Evolutionary conservation across 1,140 invertebrate species (phyloP).

Genomic region (Lasioglossum baleicum): DNA sequence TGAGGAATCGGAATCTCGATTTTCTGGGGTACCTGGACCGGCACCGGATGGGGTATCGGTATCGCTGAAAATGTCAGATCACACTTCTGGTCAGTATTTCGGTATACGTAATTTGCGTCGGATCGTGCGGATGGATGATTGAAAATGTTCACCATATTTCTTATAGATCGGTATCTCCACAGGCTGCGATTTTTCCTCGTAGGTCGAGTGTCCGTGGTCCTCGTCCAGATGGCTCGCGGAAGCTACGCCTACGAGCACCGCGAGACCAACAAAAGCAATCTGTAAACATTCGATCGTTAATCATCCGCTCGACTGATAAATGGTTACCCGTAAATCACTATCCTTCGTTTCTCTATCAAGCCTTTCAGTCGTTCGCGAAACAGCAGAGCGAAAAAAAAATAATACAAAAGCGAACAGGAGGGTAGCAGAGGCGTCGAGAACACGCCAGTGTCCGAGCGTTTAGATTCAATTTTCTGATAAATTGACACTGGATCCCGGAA

Average conservation of each 20-base stretch:
- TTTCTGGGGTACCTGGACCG: constrained; percentile 86
- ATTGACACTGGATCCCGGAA: background rate
- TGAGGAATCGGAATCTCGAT: constrained; percentile 87
- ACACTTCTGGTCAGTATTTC: background rate
- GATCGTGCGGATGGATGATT: too few species aligned
- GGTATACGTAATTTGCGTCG: too few species aligned
- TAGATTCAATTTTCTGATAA: constrained; percentile 1
- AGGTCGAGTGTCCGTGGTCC: constrained; percentile 65
- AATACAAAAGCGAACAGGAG: background rate
- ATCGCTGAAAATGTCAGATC: constrained; percentile 79
- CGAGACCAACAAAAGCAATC: constrained; percentile 62
- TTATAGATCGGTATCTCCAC: constrained; percentile 87
- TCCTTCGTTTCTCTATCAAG: background rate
- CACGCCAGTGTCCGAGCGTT: background rate
- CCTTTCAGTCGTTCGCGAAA: background rate
- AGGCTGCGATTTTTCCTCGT: constrained; percentile 81
- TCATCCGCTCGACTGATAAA: background rate
- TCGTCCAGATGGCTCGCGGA: constrained; percentile 62
- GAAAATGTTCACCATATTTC: constrained; percentile 80
- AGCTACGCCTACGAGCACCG: constrained; percentile 44
- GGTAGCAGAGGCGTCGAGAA: background rate
- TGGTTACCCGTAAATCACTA: background rate
- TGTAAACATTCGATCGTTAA: constrained; percentile 51
- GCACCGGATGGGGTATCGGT: constrained; percentile 87
- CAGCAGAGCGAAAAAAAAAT: too few species aligned